Conservation (phyloP, 2,888 invertebrate species). For the Galerucella pusilla region DNA sequence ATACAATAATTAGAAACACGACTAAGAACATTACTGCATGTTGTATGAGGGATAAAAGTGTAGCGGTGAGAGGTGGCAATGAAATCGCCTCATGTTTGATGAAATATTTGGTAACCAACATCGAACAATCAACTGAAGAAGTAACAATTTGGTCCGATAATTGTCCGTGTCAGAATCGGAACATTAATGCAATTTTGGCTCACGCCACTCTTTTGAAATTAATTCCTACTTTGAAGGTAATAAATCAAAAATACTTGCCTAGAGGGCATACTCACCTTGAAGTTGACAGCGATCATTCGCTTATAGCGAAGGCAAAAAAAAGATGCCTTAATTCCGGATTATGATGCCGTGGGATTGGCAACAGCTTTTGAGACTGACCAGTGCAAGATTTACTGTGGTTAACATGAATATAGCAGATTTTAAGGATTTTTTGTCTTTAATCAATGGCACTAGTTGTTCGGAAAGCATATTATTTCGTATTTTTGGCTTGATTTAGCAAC, state of each 20-base stretch:
- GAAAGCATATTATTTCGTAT: no score
- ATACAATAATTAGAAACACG: slow-evolving; percentile 35
- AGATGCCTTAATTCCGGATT: slow-evolving; percentile 24
- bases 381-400: slow-evolving; percentile 28
- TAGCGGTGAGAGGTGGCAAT: slow-evolving; percentile 41
- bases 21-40: slow-evolving; percentile 28
- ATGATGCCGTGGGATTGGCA: slow-evolving; percentile 34
- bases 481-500: no score
- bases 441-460: no score
- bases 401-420: slow-evolving; percentile 31
- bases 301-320: slow-evolving; percentile 37
- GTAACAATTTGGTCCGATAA: slow-evolving; percentile 32
- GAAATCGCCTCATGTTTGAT: slow-evolving; percentile 45
- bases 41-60: slow-evolving; percentile 41
- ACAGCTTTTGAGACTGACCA: slow-evolving; percentile 22
- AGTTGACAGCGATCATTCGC: slow-evolving; percentile 34
- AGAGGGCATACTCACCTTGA: slow-evolving; percentile 43
- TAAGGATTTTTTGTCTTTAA: slow-evolving; percentile 29
- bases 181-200: slow-evolving; percentile 1
- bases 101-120: slow-evolving; percentile 27
- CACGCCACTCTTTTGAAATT: neutral
- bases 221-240: slow-evolving; percentile 32
- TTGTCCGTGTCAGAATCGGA: slow-evolving; percentile 13
- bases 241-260: slow-evolving; percentile 38
- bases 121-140: slow-evolving; percentile 2